A percentile compares a stretch with the other conserved stretches of the same genome.
These are phyloP conservation scores for Drosophila bocki DNA, from an alignment of 1,140 invertebrate species.

Conservation along the genomic window DNA sequence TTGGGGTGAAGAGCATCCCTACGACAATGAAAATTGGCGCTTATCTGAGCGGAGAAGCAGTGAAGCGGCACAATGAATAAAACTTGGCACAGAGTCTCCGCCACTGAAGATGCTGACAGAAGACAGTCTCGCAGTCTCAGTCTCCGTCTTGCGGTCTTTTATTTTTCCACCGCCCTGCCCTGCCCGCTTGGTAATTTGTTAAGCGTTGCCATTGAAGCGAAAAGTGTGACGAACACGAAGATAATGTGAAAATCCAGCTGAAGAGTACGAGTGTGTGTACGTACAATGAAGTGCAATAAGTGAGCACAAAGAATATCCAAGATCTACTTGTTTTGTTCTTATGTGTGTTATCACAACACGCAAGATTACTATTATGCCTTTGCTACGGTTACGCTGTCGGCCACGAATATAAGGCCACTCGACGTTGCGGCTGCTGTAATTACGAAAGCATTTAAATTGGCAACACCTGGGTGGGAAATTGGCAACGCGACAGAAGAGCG, in stretches of 20 bases:
- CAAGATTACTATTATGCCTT: conserved; percentile 18
- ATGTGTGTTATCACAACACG: conserved; percentile 47
- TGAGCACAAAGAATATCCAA: conserved; percentile 15
- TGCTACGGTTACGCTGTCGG: conserved; percentile 21
- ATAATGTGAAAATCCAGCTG: conserved; percentile 60
- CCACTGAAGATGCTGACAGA: conserved; percentile 33
- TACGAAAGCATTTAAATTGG: conserved; percentile 77
- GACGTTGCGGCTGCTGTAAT: conserved; percentile 36
- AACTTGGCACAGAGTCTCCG: conserved; percentile 42
- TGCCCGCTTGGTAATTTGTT: conserved; percentile 58
- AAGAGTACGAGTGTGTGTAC: conserved; percentile 2
- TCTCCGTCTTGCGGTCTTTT: conserved; percentile 4
- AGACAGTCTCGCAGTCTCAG: conserved; percentile 20
- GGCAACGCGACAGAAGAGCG: conserved; percentile 48
- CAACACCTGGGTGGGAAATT: conserved; percentile 74
- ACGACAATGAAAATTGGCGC: conserved; percentile 35
- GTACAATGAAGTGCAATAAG: conserved; percentile 19
- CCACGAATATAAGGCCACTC: conserved; percentile 24
- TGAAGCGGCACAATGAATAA: conserved; percentile 47
- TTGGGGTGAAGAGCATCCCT: conserved; percentile 9
- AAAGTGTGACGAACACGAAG: conserved; percentile 71
- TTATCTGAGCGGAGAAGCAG: conserved; percentile 52
- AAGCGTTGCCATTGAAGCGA: conserved; percentile 65
- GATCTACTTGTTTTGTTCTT: conserved; percentile 38
- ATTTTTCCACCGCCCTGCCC: conserved; percentile 17